Evolutionary conservation across 2,113 vertebrate genomes (phyloP).

Genomic region (Lasiurus borealis): DNA sequence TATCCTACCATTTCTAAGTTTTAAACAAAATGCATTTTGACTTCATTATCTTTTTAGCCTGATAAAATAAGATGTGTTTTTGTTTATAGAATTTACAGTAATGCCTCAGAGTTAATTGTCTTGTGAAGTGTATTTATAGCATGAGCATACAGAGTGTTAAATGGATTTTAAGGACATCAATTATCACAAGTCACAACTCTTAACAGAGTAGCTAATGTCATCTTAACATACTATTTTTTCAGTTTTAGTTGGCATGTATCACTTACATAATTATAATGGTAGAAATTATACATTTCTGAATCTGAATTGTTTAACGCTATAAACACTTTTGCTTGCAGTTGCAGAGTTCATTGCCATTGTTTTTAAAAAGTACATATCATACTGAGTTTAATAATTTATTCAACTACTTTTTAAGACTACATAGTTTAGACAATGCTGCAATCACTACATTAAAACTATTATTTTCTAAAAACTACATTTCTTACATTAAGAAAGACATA

Average conservation of each 20-base stretch:
- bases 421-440: neutral
- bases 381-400: neutral
- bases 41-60: neutral
- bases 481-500: neutral
- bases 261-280: neutral
- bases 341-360: neutral
- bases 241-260: neutral
- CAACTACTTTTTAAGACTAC: neutral
- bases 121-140: slow-evolving; percentile 42
- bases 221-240: slow-evolving; percentile 41
- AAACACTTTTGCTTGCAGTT: neutral
- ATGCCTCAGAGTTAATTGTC: slow-evolving; percentile 44
- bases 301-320: neutral
- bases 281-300: slow-evolving; percentile 9
- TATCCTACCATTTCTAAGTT: neutral
- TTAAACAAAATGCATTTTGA: slow-evolving; percentile 49
- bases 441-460: neutral
- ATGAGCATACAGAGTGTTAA: neutral
- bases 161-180: slow-evolving; percentile 48
- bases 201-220: neutral
- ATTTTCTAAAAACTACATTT: neutral
- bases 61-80: slow-evolving; percentile 52
- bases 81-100: slow-evolving; percentile 58
- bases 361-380: neutral
- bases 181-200: neutral